Evolutionary conservation across 1,140 invertebrate species (phyloP).

Genomic region (Littorina saxatilis): DNA sequence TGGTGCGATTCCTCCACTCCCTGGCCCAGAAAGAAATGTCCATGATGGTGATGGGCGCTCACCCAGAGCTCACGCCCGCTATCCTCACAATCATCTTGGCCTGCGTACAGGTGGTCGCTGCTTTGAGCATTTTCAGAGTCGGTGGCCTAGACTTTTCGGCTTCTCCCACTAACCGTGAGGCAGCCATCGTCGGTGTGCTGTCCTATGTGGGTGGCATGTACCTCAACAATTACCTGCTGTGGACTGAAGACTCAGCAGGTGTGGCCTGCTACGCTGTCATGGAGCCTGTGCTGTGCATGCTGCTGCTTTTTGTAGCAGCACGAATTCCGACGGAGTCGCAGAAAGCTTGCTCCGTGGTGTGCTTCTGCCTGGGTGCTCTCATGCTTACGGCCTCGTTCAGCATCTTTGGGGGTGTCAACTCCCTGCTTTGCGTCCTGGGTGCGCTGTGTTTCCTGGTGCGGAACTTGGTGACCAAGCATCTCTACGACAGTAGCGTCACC

Average conservation of each 20-base stretch:
- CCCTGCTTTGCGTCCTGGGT: background rate
- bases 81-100: slow-evolving; percentile 11
- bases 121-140: background rate
- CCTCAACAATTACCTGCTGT: slow-evolving; percentile 23
- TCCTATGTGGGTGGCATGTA: slow-evolving; percentile 4
- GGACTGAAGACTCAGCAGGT: slow-evolving; percentile 7
- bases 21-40: slow-evolving; percentile 30
- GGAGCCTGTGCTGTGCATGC: slow-evolving; percentile 24
- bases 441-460: slow-evolving; percentile 13
- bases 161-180: slow-evolving; percentile 23
- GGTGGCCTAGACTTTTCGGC: background rate
- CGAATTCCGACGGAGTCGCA: slow-evolving; percentile 4
- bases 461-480: slow-evolving; percentile 35
- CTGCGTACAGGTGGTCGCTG: background rate
- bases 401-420: background rate
- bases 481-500: slow-evolving; percentile 29
- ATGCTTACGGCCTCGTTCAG: background rate
- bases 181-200: background rate
- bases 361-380: background rate
- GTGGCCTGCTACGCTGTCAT: background rate
- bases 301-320: slow-evolving; percentile 1
- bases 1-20: slow-evolving; percentile 7
- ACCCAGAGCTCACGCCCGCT: background rate
- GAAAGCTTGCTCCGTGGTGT: background rate
- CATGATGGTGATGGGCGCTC: background rate